These are phyloP conservation scores for Ochlodes sylvanus DNA, from an alignment of 2,888 invertebrate species.

Conservation along the genomic window DNA sequence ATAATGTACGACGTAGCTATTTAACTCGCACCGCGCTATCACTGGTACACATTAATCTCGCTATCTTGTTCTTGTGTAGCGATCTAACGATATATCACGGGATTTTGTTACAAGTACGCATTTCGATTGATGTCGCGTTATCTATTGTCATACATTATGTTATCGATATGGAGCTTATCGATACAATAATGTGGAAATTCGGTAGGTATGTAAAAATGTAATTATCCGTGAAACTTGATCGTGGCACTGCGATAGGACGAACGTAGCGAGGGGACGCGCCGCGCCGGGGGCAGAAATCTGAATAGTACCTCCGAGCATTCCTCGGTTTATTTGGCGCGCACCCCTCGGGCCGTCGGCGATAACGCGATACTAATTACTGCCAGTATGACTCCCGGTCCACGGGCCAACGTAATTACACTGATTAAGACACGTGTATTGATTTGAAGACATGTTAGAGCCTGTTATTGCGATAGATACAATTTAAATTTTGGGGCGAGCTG, in stretches of 20 bases:
- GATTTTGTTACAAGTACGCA: conserved; percentile 44
- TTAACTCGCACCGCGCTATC: conserved; percentile 49
- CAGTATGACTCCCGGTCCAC: conserved; percentile 65
- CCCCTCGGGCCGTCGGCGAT: conserved; percentile 58
- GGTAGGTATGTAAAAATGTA: conserved; percentile 26
- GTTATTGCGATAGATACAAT: too few species aligned
- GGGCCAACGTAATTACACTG: conserved; percentile 79
- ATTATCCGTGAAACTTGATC: conserved; percentile 17
- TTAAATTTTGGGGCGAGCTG: conserved; percentile 54
- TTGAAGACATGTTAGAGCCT: conserved; percentile 63
- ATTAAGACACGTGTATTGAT: conserved; percentile 84
- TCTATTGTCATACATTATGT: conserved; percentile 36
- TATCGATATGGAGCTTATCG: conserved; percentile 37
- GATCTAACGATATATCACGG: conserved; percentile 45
- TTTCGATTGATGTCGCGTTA: conserved; percentile 45
- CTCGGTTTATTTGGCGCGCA: conserved; percentile 63
- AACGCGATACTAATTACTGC: conserved; percentile 78
- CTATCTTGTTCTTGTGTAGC: conserved; percentile 51
- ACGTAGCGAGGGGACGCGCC: background rate
- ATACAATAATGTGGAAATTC: conserved; percentile 30
- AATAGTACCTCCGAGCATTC: conserved; percentile 32
- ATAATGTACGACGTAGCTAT: conserved; percentile 34
- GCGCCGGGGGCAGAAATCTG: conserved; percentile 1
- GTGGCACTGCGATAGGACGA: conserved; percentile 8
- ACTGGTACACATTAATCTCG: conserved; percentile 55